phyloP scores from a whole-genome alignment of 2,888 invertebrate genomes.

The Leptopilina drosophilae region DNA sequence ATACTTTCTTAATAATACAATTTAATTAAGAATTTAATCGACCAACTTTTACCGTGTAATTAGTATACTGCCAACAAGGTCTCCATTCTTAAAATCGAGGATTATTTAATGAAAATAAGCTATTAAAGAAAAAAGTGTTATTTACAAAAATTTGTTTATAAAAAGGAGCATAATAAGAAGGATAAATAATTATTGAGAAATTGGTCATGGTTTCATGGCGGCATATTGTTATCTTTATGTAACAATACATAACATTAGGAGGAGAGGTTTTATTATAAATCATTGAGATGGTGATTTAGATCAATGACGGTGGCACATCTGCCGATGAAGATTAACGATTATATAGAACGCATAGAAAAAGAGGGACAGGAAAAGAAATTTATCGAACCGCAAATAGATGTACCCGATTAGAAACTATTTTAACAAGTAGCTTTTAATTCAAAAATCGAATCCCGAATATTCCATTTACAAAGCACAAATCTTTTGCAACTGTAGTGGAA shows the following conservation, averaged over 20 bases:
- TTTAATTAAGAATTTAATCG: too few species aligned
- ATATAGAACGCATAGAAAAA: conserved; percentile 56
- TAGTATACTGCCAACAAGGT: too few species aligned
- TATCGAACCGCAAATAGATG: conserved; percentile 64
- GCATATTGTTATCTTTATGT: conserved; percentile 31
- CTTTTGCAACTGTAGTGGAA: conserved; percentile 7
- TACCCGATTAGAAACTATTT: conserved; percentile 71
- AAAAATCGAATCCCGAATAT: conserved; percentile 66
- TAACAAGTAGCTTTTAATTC: conserved; percentile 71
- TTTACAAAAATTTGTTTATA: too few species aligned
- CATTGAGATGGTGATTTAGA: conserved; percentile 68
- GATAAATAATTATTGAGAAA: conserved; percentile 8
- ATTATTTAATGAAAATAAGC: too few species aligned
- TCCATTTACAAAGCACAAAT: conserved; percentile 47
- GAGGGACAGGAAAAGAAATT: conserved; percentile 59
- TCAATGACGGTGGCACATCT: conserved; percentile 72
- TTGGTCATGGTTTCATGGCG: background rate
- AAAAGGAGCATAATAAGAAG: background rate
- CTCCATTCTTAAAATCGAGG: too few species aligned
- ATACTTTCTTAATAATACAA: too few species aligned
- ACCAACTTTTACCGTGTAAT: too few species aligned
- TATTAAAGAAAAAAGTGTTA: too few species aligned
- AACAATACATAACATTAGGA: conserved; percentile 59
- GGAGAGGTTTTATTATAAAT: conserved; percentile 65
- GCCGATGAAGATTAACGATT: conserved; percentile 73